Percentiles rank a stretch among this genome's conserved stretches.
phyloP scores from a whole-genome alignment of 2,113 vertebrate genomes.

The Agapornis roseicollis region DNA sequence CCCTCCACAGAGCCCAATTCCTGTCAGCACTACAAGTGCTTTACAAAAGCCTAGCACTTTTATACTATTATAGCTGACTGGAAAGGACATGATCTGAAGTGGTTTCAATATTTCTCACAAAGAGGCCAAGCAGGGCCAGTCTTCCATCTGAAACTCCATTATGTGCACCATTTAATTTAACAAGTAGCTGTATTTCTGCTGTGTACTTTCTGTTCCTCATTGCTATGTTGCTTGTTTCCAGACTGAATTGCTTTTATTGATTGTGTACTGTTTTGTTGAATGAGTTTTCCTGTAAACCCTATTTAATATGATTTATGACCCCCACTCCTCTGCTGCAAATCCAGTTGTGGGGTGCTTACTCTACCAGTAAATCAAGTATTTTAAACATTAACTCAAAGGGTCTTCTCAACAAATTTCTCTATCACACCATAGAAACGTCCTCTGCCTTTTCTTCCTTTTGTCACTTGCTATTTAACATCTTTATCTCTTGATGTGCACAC shows the following conservation, averaged over 20 bases:
- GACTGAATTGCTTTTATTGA: constrained; percentile 17
- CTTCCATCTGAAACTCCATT: background rate
- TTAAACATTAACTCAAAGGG: background rate
- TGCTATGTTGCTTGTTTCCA: background rate
- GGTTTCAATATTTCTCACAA: background rate
- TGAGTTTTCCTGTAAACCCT: background rate
- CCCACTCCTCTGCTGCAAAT: background rate
- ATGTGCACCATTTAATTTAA: background rate
- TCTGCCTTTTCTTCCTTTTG: background rate
- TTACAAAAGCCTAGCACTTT: background rate
- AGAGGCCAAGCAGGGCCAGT: background rate
- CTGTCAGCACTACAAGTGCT: background rate
- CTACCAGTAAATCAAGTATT: background rate
- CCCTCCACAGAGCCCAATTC: background rate
- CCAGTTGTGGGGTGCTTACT: background rate
- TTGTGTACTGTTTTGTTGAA: constrained; percentile 7
- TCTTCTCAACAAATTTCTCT: background rate
- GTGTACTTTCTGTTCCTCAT: background rate
- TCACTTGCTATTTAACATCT: background rate
- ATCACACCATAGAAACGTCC: background rate
- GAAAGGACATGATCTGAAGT: background rate
- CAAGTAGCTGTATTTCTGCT: background rate
- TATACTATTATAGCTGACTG: background rate
- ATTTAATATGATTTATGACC: constrained; percentile 4
- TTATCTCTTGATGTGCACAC: background rate